Percentiles rank a stretch among this genome's conserved stretches.
These are phyloP conservation scores for human DNA, from an alignment of 2,113 vertebrate species.

Conservation along the genomic window GRCh38 chr4:168163001-168163500, in stretches of 20 bases:
- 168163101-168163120: conserved; percentile 9
- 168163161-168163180: conserved; percentile 29
- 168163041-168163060: neutral
- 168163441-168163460: neutral
- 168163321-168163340: neutral
- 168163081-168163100: neutral
- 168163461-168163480: neutral
- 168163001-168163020: neutral
- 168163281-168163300: conserved; percentile 10
- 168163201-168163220: neutral
- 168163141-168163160: neutral
- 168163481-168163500: neutral
- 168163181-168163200: neutral
- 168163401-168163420: neutral
- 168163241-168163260: neutral
- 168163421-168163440: neutral
- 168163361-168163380: neutral
- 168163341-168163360: conserved; percentile 1
- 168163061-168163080: neutral
- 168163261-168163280: neutral
- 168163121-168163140: conserved; percentile 4
- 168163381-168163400: neutral
- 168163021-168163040: neutral
- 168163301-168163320: neutral
- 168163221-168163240: neutral